Evolutionary conservation across 2,888 invertebrate genomes (phyloP).

Genomic region (Norana najaformis): DNA sequence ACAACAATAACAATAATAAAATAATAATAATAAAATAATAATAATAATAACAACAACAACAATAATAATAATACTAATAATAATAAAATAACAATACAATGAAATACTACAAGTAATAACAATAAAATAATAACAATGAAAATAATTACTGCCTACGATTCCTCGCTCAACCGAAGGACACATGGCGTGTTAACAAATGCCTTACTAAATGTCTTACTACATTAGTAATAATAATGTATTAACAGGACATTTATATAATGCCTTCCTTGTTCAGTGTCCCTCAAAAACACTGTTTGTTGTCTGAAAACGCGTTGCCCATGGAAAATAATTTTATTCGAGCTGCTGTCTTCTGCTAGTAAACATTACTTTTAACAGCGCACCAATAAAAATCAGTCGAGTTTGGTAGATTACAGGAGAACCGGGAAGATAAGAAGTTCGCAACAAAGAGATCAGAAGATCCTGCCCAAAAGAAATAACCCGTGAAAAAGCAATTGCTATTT

Average conservation of each 20-base stretch:
- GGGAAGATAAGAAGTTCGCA: constrained; percentile 5
- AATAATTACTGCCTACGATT: no score
- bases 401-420: neutral
- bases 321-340: neutral
- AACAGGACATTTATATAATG: neutral
- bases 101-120: no score
- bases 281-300: neutral
- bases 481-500: neutral
- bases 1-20: no score
- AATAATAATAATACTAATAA: no score
- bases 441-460: constrained; percentile 7
- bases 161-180: no score
- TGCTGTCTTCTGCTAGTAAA: neutral
- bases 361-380: neutral
- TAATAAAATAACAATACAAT: no score
- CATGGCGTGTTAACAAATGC: no score
- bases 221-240: neutral
- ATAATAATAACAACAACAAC: no score
- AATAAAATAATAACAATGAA: no score
- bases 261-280: neutral
- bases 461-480: neutral
- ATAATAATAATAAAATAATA: no score
- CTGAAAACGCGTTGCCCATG: neutral
- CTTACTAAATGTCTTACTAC: no score
- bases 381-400: neutral